Conservation (phyloP, 2,888 invertebrate species). For the Polydrusus tereticollis region DNA sequence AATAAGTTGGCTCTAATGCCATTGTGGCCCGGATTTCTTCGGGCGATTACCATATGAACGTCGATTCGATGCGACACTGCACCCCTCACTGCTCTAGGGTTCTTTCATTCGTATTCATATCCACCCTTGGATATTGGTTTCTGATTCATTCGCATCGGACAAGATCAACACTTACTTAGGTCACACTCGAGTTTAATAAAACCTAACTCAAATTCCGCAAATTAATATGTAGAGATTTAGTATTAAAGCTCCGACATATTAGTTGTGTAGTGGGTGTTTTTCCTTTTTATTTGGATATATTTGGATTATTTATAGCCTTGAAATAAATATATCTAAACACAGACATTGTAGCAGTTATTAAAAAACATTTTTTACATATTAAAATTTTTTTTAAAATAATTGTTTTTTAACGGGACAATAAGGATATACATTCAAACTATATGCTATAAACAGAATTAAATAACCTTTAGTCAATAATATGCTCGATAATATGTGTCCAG, state of each 20-base stretch:
- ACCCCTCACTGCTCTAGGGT: slow-evolving; percentile 54
- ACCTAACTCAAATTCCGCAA: slow-evolving; percentile 39
- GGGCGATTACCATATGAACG: slow-evolving; percentile 68
- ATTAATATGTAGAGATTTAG: slow-evolving; percentile 43
- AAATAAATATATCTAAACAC: too few relatives aligned
- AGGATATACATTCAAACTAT: too few relatives aligned
- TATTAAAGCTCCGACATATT: slow-evolving; percentile 42
- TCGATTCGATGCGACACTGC: slow-evolving; percentile 60
- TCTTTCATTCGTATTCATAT: slow-evolving; percentile 46
- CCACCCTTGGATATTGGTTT: slow-evolving; percentile 66
- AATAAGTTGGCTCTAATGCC: slow-evolving; percentile 68
- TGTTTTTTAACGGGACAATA: too few relatives aligned
- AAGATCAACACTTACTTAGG: slow-evolving; percentile 66
- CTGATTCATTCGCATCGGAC: slow-evolving; percentile 66
- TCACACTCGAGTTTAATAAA: slow-evolving; percentile 50
- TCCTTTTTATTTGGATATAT: neutral
- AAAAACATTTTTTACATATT: too few relatives aligned
- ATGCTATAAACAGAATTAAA: too few relatives aligned
- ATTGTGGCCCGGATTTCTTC: slow-evolving; percentile 68
- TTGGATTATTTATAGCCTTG: neutral
- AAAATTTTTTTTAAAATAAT: too few relatives aligned
- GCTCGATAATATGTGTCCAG: too few relatives aligned
- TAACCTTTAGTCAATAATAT: too few relatives aligned
- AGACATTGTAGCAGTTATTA: too few relatives aligned
- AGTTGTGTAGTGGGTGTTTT: neutral